Percentiles rank a stretch among this genome's conserved stretches.
These are phyloP conservation scores for Mya arenaria DNA, from an alignment of 1,140 invertebrate species.

Conservation along the genomic window DNA sequence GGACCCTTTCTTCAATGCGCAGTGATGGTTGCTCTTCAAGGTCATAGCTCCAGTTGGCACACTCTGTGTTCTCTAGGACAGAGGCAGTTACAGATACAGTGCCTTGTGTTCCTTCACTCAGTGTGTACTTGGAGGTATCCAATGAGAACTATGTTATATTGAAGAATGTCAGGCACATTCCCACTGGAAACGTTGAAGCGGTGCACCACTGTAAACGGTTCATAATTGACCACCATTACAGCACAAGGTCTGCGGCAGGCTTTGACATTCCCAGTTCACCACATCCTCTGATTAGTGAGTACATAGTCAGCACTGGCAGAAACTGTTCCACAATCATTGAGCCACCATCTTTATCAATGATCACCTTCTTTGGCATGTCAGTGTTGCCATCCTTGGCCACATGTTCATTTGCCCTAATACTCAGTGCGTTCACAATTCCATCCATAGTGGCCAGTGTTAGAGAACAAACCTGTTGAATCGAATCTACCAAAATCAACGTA, in stretches of 20 bases:
- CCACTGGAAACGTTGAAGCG: slow-evolving; percentile 28
- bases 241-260: slow-evolving; percentile 59
- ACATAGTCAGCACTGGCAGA: slow-evolving; percentile 53
- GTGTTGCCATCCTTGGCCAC: slow-evolving; percentile 61
- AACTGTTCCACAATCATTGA: slow-evolving; percentile 68
- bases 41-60: slow-evolving; percentile 30
- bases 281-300: slow-evolving; percentile 53
- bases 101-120: slow-evolving; percentile 15
- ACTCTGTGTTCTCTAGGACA: slow-evolving; percentile 30
- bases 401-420: slow-evolving; percentile 53
- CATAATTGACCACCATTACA: slow-evolving; percentile 60
- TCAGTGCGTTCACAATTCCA: slow-evolving; percentile 32
- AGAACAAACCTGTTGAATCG: slow-evolving; percentile 57
- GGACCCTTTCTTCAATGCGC: slow-evolving; percentile 58
- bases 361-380: slow-evolving; percentile 63
- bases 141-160: slow-evolving; percentile 50
- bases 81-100: slow-evolving; percentile 17
- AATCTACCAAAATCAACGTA: slow-evolving; percentile 24
- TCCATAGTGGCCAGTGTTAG: slow-evolving; percentile 50
- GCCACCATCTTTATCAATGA: slow-evolving; percentile 57
- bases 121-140: slow-evolving; percentile 25
- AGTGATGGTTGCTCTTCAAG: slow-evolving; percentile 58
- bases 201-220: slow-evolving; percentile 53
- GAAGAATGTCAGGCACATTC: slow-evolving; percentile 51
- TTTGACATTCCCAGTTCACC: slow-evolving; percentile 59